These are phyloP conservation scores for Ridgeia piscesae DNA, from an alignment of 1,140 invertebrate genomes.

Conservation along the genomic window DNA sequence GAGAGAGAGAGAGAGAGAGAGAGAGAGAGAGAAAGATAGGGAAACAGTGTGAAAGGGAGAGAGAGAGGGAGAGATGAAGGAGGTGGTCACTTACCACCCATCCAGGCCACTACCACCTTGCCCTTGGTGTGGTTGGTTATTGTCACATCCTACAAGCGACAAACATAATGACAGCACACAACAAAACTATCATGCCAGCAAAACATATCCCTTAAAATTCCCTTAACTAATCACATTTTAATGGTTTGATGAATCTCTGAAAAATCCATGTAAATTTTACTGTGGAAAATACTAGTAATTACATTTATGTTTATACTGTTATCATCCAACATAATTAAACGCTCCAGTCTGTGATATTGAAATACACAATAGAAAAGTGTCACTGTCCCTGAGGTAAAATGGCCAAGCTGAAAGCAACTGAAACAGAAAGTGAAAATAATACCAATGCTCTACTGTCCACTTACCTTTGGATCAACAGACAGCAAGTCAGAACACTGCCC, in stretches of 20 bases:
- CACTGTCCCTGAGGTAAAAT: not conserved
- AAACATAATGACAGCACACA: not conserved
- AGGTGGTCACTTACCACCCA: constrained; percentile 38
- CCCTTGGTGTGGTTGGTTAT: constrained; percentile 56
- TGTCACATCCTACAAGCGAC: constrained; percentile 36
- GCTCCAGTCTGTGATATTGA: too few species aligned
- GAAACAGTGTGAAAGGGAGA: too few species aligned
- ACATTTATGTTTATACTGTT: too few species aligned
- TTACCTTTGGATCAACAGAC: not conserved
- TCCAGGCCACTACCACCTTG: constrained; percentile 55
- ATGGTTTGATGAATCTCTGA: too few species aligned
- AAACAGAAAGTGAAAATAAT: not conserved
- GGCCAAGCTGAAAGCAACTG: not conserved
- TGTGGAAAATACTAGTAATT: too few species aligned
- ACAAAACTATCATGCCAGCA: not conserved
- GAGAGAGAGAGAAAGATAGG: too few species aligned
- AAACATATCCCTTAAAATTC: not conserved
- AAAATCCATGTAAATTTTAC: too few species aligned
- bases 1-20: too few species aligned
- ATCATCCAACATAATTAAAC: too few species aligned
- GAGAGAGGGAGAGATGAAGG: too few species aligned
- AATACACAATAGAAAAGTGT: too few species aligned
- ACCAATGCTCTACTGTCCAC: not conserved
- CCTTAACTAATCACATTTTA: too few species aligned
- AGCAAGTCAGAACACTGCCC: constrained; percentile 43